Evolutionary conservation across 2,113 vertebrate genomes (phyloP), one percentile per base, ranked within the genome.

Genomic region (Lepus timidus): DNA sequence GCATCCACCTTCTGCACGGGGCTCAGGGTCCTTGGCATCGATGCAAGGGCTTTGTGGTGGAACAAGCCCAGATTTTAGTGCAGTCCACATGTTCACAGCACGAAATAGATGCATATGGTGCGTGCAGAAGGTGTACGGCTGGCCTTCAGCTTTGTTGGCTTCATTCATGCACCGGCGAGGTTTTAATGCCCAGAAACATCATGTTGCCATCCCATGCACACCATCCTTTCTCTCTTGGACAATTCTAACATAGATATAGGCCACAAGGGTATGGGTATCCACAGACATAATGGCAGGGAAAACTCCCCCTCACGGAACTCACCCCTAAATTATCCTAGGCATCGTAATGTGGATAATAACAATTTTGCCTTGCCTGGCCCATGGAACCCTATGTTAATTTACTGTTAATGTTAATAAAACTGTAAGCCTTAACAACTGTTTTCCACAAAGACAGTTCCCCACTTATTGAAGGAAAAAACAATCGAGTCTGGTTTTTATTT

Each of bases 81-180:
- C 84, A 75, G 55, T 76, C 27, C 29, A 83, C 80, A 19, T 80
- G 93, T 74, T 51, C 19, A 29, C 51, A 64, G 49, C 49, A 29
- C 4, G 62, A 67, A 52, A 14, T 1, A 9, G 33, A 81, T 17
- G 44, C 19, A 9, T 2, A 7, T 0, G 0, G 25, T 44, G 44
- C 44, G 17, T 2, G 12, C 14, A 39, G 58, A 62, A 82, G 67
- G 44, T 29, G 27, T 3, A 39, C 12, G 29, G 23, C 4, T 19
- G 52, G 62, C 9, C 27, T 44, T 29, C 8, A 2, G 31, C 33
- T 62, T 27, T 71, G 13, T 0, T 2, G 64, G 44, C 31, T 9
- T 67, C n/a, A 4, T 1, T 13, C 2, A 1, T 23, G 33, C 87
- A 11, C 0, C 17, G 23, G 31, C 27, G n/a, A 33, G 36, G 29